A percentile compares a stretch with the other conserved stretches of the same genome.
Evolutionary conservation across 2,888 invertebrate species (phyloP).

Genomic region (Drosophila barbarae): DNA sequence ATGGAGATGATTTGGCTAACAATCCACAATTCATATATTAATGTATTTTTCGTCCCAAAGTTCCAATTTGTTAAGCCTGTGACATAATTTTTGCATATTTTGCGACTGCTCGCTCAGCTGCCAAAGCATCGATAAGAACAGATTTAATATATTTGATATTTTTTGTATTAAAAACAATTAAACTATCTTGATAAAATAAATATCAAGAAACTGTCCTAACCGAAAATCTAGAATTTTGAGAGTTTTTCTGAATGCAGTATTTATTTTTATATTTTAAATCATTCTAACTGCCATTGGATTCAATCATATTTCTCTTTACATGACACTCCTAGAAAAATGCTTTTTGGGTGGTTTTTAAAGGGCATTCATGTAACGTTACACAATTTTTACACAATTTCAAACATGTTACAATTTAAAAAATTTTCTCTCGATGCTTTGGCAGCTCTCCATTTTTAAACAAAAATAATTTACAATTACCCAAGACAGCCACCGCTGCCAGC

Average conservation of each 20-base stretch:
- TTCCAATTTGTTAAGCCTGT: neutral
- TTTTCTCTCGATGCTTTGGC: neutral
- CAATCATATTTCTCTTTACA: no score
- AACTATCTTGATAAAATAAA: neutral
- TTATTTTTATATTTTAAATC: no score
- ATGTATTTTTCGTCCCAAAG: conserved; percentile 4
- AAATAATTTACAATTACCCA: conserved; percentile 6
- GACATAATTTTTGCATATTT: neutral
- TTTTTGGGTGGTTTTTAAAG: no score
- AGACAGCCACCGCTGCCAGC: conserved; percentile 7
- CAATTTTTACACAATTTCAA: neutral
- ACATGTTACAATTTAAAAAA: no score
- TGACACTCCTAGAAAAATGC: no score
- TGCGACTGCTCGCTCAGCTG: neutral
- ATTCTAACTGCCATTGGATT: no score
- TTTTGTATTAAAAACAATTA: neutral
- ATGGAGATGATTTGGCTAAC: neutral
- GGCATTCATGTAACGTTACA: neutral
- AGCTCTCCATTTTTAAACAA: neutral
- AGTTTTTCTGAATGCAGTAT: neutral
- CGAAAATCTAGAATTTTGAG: neutral
- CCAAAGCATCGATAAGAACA: neutral
- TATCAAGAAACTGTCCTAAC: rapidly evolving
- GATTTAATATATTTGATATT: neutral
- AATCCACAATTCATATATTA: neutral